Conservation (phyloP, 2,113 vertebrate genomes). For the Rhinogobius similis region DNA sequence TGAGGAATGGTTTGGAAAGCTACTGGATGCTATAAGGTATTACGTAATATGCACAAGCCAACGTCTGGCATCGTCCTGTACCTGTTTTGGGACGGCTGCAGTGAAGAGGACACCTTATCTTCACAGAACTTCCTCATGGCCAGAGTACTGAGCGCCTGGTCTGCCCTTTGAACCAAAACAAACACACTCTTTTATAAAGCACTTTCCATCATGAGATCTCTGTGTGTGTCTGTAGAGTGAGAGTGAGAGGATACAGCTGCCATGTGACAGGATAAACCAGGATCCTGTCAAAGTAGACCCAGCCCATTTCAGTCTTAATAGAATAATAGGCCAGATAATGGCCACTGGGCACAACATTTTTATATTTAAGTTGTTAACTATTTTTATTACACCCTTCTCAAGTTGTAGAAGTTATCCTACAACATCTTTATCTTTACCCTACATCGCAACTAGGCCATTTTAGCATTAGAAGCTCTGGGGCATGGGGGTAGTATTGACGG, state of each 20-base stretch:
- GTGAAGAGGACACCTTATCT: conserved; percentile 87
- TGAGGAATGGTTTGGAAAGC: no score
- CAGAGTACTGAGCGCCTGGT: conserved; percentile 90
- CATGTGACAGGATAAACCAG: conserved; percentile 52
- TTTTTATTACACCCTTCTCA: neutral
- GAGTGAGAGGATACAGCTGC: conserved; percentile 67
- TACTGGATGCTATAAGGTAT: neutral
- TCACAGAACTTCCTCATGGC: conserved; percentile 95
- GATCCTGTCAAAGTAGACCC: conserved; percentile 38
- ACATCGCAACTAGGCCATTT: neutral
- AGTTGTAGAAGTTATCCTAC: neutral
- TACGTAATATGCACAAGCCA: neutral
- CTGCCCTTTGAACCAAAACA: conserved; percentile 76
- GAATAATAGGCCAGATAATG: conserved; percentile 43
- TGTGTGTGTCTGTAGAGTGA: conserved; percentile 46
- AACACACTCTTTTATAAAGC: conserved; percentile 19
- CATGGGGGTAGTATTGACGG: neutral
- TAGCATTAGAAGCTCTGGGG: neutral
- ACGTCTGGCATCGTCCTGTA: conserved; percentile 38
- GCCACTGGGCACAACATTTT: neutral
- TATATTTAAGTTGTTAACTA: neutral
- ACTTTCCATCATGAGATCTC: conserved; percentile 57
- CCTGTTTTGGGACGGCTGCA: conserved; percentile 93
- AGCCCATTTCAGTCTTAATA: conserved; percentile 36
- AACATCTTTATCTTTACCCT: neutral